Percentiles rank a stretch among this genome's conserved stretches.
phyloP scores from a whole-genome alignment of 2,888 invertebrate species.

The Operophtera brumata region DNA sequence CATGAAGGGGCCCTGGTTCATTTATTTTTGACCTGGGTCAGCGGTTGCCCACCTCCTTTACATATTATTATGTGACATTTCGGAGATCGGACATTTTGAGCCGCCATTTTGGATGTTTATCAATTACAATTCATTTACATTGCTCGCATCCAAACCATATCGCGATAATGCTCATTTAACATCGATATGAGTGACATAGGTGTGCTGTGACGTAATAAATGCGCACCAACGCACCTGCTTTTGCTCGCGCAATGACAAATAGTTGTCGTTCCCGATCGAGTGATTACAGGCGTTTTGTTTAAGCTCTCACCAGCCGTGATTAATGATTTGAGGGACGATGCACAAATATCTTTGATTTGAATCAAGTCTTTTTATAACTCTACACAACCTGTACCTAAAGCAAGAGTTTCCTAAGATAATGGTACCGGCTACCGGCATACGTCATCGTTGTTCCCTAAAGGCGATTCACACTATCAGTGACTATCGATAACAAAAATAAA shows the following conservation, averaged over 20 bases:
- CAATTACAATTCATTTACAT: too few relatives aligned
- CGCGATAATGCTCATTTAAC: conserved; percentile 6
- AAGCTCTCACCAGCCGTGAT: conserved; percentile 17
- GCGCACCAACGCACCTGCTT: conserved; percentile 59
- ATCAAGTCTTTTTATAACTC: conserved; percentile 1
- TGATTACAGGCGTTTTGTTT: conserved; percentile 43
- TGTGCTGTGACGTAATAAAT: conserved; percentile 53
- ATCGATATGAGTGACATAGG: conserved; percentile 7
- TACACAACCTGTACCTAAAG: not conserved
- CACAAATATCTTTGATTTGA: conserved; percentile 4
- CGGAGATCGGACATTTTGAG: too few relatives aligned
- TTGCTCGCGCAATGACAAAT: conserved; percentile 58
- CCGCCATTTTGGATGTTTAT: too few relatives aligned
- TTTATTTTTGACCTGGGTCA: too few relatives aligned
- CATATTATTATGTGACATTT: too few relatives aligned
- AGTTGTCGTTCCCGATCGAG: conserved; percentile 44
- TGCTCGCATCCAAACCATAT: not conserved
- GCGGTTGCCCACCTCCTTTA: too few relatives aligned
- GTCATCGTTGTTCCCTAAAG: too few relatives aligned
- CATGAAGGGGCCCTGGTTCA: too few relatives aligned
- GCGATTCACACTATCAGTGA: too few relatives aligned
- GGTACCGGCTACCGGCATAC: too few relatives aligned
- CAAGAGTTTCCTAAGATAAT: too few relatives aligned
- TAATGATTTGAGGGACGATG: conserved; percentile 3
- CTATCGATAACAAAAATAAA: too few relatives aligned